Conservation (phyloP, 2,888 invertebrate species). For the Chloroclysta siterata region DNA sequence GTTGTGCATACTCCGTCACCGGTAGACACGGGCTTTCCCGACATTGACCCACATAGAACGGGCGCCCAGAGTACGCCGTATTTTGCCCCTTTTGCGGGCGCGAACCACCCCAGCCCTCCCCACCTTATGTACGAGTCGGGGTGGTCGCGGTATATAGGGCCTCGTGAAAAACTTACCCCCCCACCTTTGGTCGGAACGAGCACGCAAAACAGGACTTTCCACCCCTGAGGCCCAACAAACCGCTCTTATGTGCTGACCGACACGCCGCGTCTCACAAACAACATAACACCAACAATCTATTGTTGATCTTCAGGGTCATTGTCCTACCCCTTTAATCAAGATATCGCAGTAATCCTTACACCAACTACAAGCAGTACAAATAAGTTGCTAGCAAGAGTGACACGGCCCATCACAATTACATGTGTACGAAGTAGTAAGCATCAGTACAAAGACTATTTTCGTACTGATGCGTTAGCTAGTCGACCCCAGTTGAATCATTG, state of each 20-base stretch:
- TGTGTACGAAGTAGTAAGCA: neutral
- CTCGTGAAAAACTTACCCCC: conserved; percentile 84
- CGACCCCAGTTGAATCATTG: neutral
- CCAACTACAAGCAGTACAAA: conserved; percentile 32
- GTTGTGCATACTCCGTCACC: conserved; percentile 85
- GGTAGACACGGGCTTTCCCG: conserved; percentile 86
- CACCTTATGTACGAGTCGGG: conserved; percentile 84
- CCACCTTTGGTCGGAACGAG: conserved; percentile 76
- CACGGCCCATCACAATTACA: conserved; percentile 4
- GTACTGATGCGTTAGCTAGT: neutral
- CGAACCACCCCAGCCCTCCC: conserved; percentile 81
- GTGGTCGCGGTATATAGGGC: conserved; percentile 85
- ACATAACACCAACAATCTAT: conserved; percentile 35
- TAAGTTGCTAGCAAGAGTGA: conserved; percentile 19
- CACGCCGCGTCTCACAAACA: conserved; percentile 41
- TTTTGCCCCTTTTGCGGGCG: conserved; percentile 86
- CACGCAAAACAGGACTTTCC: conserved; percentile 84
- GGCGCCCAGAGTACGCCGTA: conserved; percentile 85
- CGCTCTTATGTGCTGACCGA: conserved; percentile 71
- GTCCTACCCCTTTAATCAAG: conserved; percentile 40
- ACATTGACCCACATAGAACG: conserved; percentile 86
- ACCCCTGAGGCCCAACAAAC: conserved; percentile 74
- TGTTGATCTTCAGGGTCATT: conserved; percentile 38
- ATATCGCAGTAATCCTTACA: conserved; percentile 34
- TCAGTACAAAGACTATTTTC: neutral